These are phyloP conservation scores for Argya squamiceps DNA, from an alignment of 2,797 vertebrate species.

Conservation along the genomic window DNA sequence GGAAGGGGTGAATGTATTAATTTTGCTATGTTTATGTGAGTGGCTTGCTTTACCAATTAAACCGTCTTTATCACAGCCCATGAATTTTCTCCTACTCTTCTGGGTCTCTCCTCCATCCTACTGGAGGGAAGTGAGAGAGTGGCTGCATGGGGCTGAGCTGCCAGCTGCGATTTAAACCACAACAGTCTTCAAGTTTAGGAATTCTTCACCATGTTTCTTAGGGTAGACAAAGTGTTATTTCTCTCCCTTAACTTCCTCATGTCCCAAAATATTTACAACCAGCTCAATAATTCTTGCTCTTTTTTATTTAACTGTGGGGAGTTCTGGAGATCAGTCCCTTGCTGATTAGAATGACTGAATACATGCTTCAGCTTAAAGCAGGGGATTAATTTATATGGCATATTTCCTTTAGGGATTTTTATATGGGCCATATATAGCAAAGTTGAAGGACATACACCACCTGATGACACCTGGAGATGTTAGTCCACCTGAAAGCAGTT, in stretches of 20 bases:
- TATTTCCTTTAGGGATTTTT: not conserved
- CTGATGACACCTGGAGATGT: not conserved
- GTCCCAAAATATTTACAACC: conserved; percentile 4
- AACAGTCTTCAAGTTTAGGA: not conserved
- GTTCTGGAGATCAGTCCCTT: not conserved
- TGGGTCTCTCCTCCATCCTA: not conserved
- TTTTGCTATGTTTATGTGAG: not conserved
- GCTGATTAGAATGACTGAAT: not conserved
- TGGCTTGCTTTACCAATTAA: not conserved
- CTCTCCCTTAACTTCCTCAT: not conserved
- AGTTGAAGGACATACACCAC: not conserved
- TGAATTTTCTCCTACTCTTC: not conserved
- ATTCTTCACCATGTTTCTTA: not conserved
- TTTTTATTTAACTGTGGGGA: not conserved
- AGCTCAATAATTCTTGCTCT: not conserved
- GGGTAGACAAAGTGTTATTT: not conserved
- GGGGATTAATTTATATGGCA: not conserved
- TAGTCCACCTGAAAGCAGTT: not conserved
- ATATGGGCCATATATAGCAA: not conserved
- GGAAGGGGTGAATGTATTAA: not conserved
- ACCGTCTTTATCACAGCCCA: not conserved
- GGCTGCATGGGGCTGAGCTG: not conserved
- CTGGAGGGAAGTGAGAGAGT: rapidly evolving
- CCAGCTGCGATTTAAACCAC: not conserved
- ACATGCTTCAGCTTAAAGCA: not conserved